phyloP scores from a whole-genome alignment of 2,888 invertebrate species.

The Pegoplata infirma region DNA sequence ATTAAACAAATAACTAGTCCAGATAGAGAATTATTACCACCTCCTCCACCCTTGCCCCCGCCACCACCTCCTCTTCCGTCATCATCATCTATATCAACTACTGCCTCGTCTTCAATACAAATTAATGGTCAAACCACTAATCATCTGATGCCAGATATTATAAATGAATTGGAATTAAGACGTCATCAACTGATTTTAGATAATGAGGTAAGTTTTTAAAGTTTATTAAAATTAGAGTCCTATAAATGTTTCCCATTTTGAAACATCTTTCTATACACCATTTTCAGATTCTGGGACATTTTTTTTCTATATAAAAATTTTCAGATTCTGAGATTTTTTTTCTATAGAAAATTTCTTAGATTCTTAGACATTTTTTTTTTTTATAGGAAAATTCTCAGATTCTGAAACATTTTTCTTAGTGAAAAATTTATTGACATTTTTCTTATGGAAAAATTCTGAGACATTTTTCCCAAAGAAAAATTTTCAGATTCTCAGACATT shows the following conservation, averaged over 20 bases:
- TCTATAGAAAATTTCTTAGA: no score
- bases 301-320: no score
- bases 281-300: no score
- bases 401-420: no score
- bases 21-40: constrained; percentile 44
- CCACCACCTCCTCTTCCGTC: constrained; percentile 44
- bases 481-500: no score
- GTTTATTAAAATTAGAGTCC: not conserved
- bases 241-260: not conserved
- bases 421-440: no score
- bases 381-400: no score
- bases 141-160: constrained; percentile 73
- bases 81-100: constrained; percentile 8
- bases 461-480: no score
- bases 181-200: constrained; percentile 83
- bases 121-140: constrained; percentile 26
- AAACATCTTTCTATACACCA: no score
- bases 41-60: constrained; percentile 53
- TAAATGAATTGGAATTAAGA: constrained; percentile 81
- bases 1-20: constrained; percentile 12
- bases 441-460: no score
- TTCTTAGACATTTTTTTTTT: no score
- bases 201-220: constrained; percentile 79
- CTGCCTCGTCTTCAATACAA: not conserved
- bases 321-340: no score